These are phyloP conservation scores for Drosophila nasuta DNA, from an alignment of 1,140 invertebrate genomes.

Conservation along the genomic window DNA sequence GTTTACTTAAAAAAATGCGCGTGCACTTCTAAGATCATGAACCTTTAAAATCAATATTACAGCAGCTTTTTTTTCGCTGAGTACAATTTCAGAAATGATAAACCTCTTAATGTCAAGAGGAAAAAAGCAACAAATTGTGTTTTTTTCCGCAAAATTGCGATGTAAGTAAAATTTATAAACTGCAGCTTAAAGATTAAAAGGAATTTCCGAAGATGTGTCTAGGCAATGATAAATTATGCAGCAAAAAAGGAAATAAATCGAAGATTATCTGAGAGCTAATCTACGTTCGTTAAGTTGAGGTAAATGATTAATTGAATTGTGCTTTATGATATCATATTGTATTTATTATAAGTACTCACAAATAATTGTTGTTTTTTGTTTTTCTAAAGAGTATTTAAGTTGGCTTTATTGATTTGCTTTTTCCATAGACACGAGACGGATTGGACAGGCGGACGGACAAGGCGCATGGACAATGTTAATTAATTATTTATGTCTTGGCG, in stretches of 20 bases:
- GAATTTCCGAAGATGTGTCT: too few species aligned
- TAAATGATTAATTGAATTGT: constrained; percentile 3
- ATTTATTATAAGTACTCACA: neutral
- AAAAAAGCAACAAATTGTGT: too few species aligned
- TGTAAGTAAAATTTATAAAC: too few species aligned
- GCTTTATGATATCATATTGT: neutral
- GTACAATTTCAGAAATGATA: too few species aligned
- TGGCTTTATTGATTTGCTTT: constrained; percentile 2
- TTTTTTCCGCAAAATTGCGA: too few species aligned
- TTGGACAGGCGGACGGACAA: neutral
- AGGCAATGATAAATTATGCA: too few species aligned
- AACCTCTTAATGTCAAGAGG: too few species aligned
- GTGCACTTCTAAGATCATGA: too few species aligned
- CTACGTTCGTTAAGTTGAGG: neutral
- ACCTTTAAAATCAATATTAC: too few species aligned
- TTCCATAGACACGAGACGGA: neutral
- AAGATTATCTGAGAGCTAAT: neutral
- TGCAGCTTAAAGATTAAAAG: too few species aligned
- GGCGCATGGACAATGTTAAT: constrained; percentile 37
- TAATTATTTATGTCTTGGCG: constrained; percentile 71
- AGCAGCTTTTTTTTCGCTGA: too few species aligned
- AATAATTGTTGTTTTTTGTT: neutral
- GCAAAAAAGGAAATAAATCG: neutral
- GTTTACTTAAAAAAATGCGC: too few species aligned
- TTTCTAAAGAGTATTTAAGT: neutral